phyloP scores from a whole-genome alignment of 2,797 vertebrate species.

The Karalla daura region DNA sequence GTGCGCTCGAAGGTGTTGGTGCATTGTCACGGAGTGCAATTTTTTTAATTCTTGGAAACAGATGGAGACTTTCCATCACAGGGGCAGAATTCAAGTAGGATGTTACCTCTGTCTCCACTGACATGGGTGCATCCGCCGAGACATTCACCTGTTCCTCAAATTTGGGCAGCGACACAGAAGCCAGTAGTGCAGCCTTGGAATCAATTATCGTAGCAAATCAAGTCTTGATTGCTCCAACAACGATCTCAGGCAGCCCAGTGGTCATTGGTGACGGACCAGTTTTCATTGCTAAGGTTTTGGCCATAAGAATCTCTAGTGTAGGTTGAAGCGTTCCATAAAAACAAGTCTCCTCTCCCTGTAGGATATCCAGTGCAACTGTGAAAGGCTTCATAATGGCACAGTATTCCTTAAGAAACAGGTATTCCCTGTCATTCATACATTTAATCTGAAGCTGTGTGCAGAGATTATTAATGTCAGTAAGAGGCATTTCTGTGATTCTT shows the following conservation, averaged over 20 bases:
- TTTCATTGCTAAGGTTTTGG: background rate
- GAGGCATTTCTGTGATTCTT: background rate
- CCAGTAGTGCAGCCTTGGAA: background rate
- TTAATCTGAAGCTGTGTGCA: constrained; percentile 13
- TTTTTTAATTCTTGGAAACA: constrained; percentile 43
- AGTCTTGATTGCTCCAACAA: constrained; percentile 2
- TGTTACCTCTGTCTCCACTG: background rate
- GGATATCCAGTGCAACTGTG: background rate
- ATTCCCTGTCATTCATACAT: constrained; percentile 10
- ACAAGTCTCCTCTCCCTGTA: too few species aligned
- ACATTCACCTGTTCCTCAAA: background rate
- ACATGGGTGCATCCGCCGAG: constrained; percentile 3
- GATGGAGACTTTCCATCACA: constrained; percentile 44
- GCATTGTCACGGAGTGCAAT: constrained; percentile 9
- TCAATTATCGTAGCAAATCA: background rate
- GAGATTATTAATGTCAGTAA: background rate
- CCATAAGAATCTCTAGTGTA: too few species aligned
- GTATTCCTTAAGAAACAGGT: constrained; percentile 18
- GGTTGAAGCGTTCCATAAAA: background rate
- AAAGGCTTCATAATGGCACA: background rate
- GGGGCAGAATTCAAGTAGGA: constrained; percentile 35
- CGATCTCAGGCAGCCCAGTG: background rate
- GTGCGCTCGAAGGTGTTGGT: constrained; percentile 29
- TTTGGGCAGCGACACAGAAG: background rate
- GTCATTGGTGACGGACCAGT: background rate